phyloP scores from a whole-genome alignment of 2,888 invertebrate species.

The Melolontha melolontha region DNA sequence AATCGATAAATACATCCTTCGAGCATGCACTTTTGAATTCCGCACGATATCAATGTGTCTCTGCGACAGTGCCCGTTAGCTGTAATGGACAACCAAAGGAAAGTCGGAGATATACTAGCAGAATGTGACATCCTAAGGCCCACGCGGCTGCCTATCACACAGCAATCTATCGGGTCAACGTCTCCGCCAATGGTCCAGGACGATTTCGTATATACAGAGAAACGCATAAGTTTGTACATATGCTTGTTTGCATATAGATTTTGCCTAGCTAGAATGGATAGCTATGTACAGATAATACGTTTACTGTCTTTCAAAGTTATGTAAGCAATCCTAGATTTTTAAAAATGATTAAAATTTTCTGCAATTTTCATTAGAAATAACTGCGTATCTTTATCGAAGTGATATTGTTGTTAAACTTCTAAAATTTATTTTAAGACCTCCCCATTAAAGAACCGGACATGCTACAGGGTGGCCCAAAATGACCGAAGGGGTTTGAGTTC shows the following conservation, averaged over 20 bases:
- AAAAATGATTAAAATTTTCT: neutral
- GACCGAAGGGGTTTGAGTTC: too few species aligned
- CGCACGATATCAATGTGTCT: constrained; percentile 42
- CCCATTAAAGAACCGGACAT: too few species aligned
- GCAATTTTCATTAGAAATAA: neutral
- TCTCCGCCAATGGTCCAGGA: constrained; percentile 42
- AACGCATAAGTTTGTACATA: neutral
- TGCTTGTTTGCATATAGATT: constrained; percentile 1
- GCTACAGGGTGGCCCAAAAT: too few species aligned
- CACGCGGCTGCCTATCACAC: constrained; percentile 44
- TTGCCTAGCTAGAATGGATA: too few species aligned
- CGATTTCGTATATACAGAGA: constrained; percentile 12
- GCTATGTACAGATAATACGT: too few species aligned
- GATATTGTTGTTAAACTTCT: too few species aligned
- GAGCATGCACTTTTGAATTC: constrained; percentile 52
- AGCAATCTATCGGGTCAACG: constrained; percentile 47
- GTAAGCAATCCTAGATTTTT: too few species aligned
- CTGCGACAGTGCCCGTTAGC: constrained; percentile 43
- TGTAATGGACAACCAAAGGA: constrained; percentile 45
- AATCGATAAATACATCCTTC: constrained; percentile 37
- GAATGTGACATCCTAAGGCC: constrained; percentile 52
- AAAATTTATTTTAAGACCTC: too few species aligned
- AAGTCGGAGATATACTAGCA: constrained; percentile 56
- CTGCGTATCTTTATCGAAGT: too few species aligned
- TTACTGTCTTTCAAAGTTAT: too few species aligned